These are phyloP conservation scores for Cryptophagus acutangulus DNA, from an alignment of 2,888 invertebrate species.

Conservation along the genomic window DNA sequence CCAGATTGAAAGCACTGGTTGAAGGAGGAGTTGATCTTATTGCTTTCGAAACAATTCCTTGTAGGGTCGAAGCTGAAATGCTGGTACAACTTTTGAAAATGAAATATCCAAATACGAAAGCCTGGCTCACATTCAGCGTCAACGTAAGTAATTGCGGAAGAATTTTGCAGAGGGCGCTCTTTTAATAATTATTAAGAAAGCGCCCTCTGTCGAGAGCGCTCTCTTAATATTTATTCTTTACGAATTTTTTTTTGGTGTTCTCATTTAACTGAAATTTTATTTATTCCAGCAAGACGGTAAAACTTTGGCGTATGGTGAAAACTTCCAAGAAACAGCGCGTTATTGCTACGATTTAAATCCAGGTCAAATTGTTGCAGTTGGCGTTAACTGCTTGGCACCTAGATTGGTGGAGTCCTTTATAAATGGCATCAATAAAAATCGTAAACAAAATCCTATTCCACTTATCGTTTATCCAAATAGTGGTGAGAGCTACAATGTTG, in stretches of 20 bases:
- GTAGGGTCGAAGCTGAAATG: conserved; percentile 74
- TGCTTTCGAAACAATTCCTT: conserved; percentile 90
- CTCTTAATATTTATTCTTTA: too few relatives aligned
- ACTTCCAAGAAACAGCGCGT: conserved; percentile 67
- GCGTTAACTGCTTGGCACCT: conserved; percentile 83
- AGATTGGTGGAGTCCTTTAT: conserved; percentile 59
- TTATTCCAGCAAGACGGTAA: conserved; percentile 53
- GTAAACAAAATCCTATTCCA: conserved; percentile 55
- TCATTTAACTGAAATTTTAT: conserved; percentile 2
- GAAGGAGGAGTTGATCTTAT: conserved; percentile 79
- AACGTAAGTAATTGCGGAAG: conserved; percentile 54
- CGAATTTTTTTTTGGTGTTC: too few relatives aligned
- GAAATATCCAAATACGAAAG: conserved; percentile 72
- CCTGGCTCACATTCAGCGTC: conserved; percentile 87
- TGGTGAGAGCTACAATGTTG: conserved; percentile 73
- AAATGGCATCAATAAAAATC: conserved; percentile 51
- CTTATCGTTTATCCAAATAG: conserved; percentile 91
- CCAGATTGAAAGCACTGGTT: conserved; percentile 72
- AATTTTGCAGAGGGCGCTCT: too few relatives aligned
- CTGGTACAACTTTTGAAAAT: conserved; percentile 68
- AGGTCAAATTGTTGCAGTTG: conserved; percentile 77
- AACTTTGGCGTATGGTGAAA: conserved; percentile 73
- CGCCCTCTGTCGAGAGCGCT: too few relatives aligned
- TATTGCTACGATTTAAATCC: conserved; percentile 58
- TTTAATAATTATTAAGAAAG: too few relatives aligned